Conservation (phyloP, 2,113 vertebrate genomes). For the Morone chrysops region DNA sequence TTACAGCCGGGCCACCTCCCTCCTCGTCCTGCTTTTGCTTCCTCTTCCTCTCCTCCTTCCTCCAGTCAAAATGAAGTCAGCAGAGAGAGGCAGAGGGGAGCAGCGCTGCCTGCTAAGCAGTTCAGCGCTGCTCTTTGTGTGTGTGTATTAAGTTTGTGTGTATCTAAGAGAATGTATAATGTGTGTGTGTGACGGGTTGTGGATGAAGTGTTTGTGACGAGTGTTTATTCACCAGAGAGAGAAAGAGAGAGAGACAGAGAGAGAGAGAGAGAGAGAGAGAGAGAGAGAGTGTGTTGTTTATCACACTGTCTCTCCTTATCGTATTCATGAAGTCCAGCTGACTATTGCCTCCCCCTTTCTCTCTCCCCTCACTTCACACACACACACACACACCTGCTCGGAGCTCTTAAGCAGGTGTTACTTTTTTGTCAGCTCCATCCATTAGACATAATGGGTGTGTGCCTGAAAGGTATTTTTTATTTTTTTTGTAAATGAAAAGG, state of each 20-base stretch:
- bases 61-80: slow-evolving; percentile 54
- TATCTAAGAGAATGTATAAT: not conserved
- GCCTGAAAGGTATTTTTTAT: slow-evolving; percentile 10
- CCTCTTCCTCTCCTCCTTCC: not conserved
- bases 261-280: no score
- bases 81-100: slow-evolving; percentile 52
- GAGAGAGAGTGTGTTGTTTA: slow-evolving; percentile 33
- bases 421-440: slow-evolving; percentile 53
- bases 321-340: slow-evolving; percentile 53
- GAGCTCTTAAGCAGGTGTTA: slow-evolving; percentile 57
- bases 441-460: slow-evolving; percentile 60
- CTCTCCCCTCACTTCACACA: not conserved
- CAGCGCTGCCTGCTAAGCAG: slow-evolving; percentile 74
- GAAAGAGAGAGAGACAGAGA: no score
- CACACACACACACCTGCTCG: slow-evolving; percentile 20
- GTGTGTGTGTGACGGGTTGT: slow-evolving; percentile 12
- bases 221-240: slow-evolving; percentile 10
- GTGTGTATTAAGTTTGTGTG: slow-evolving; percentile 26
- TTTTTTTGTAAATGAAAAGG: not conserved
- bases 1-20: not conserved
- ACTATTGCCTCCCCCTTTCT: slow-evolving; percentile 31
- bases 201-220: slow-evolving; percentile 12
- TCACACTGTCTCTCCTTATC: slow-evolving; percentile 57
- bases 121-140: not conserved
- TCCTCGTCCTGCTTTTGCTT: not conserved